These are phyloP conservation scores for Opisthocomus hoazin DNA, from an alignment of 2,113 vertebrate species.

Conservation along the genomic window DNA sequence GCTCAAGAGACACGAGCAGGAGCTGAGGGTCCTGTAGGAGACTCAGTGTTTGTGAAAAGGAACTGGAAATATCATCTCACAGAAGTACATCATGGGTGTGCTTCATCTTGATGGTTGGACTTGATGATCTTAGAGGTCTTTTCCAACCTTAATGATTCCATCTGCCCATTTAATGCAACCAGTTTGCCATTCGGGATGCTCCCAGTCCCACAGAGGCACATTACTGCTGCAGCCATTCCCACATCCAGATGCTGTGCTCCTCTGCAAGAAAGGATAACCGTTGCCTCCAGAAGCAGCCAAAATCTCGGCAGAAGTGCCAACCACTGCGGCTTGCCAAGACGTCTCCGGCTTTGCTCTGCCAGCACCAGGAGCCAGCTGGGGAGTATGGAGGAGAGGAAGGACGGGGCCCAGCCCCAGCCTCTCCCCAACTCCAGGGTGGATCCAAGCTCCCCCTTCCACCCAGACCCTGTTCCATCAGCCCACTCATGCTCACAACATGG, in stretches of 20 bases:
- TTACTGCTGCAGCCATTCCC: neutral
- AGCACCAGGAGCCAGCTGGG: neutral
- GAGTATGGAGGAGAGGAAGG: neutral
- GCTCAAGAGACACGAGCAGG: neutral
- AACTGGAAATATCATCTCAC: neutral
- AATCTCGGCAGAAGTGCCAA: neutral
- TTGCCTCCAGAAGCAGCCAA: neutral
- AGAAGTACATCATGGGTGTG: neutral
- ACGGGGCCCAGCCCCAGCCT: neutral
- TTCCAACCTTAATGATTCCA: no score
- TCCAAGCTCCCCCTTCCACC: neutral
- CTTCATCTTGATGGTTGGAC: no score
- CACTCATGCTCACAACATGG: fast-evolving
- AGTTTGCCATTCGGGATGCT: neutral
- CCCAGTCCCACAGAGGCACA: fast-evolving
- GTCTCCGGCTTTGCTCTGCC: neutral
- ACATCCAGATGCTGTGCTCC: neutral
- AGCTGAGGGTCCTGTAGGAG: neutral
- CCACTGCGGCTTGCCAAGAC: neutral
- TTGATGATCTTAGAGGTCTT: no score
- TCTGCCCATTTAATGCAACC: neutral
- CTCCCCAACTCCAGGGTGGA: neutral
- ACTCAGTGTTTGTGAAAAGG: neutral
- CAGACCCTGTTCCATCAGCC: neutral
- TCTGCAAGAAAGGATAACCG: neutral